Conservation (phyloP, 2,113 vertebrate species). For the Gallinago undulata region DNA sequence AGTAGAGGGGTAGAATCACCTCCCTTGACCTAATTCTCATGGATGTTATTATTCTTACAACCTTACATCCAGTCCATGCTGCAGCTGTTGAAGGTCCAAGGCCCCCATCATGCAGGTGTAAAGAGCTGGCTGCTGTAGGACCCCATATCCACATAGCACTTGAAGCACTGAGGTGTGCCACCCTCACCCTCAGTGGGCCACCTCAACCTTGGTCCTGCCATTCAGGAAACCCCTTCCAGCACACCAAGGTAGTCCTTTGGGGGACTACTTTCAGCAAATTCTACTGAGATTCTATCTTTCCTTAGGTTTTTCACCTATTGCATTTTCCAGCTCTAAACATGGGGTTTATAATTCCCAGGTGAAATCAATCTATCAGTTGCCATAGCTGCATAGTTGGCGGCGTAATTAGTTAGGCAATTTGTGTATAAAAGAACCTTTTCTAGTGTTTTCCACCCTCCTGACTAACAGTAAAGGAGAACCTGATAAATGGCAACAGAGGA, state of each 20-base stretch:
- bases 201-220: neutral
- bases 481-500: neutral
- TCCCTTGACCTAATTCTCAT: neutral
- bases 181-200: no score
- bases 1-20: no score
- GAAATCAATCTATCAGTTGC: neutral
- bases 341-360: neutral
- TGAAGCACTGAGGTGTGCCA: neutral
- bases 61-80: neutral
- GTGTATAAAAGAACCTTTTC: neutral
- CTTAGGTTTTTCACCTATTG: neutral
- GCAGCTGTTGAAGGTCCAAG: neutral
- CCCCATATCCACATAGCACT: neutral
- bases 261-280: neutral
- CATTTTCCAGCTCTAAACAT: neutral
- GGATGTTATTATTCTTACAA: neutral
- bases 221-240: neutral
- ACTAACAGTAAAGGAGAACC: neutral
- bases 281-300: neutral
- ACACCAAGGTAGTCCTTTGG: neutral
- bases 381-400: neutral
- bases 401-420: neutral
- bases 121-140: neutral
- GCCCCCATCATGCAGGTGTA: rapidly evolving
- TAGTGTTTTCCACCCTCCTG: neutral